Percentiles rank a stretch among this genome's conserved stretches.
These are phyloP conservation scores for Pycnomerus fuliginosus DNA, from an alignment of 2,888 invertebrate genomes.

Conservation along the genomic window DNA sequence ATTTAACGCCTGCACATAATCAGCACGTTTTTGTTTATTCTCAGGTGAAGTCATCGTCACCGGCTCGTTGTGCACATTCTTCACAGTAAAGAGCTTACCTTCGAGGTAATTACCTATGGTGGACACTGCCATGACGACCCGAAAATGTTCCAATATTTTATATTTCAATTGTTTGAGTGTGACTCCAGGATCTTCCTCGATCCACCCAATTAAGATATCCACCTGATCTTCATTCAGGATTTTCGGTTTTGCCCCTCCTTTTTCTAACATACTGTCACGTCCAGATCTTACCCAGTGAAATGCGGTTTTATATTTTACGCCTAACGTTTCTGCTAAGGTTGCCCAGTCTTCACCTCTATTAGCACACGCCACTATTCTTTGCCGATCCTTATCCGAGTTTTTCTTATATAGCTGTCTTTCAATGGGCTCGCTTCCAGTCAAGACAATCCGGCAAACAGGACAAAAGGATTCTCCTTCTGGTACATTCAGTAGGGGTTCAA, in stretches of 20 bases:
- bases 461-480: background rate
- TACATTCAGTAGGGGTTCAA: background rate
- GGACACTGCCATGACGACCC: background rate
- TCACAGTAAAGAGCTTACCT: slow-evolving; percentile 3
- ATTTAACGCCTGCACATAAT: slow-evolving; percentile 16
- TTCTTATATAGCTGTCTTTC: background rate
- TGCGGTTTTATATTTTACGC: slow-evolving; percentile 15
- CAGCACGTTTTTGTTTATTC: slow-evolving; percentile 8
- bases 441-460: background rate
- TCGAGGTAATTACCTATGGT: slow-evolving; percentile 9
- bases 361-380: background rate
- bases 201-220: background rate
- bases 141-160: background rate
- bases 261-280: slow-evolving; percentile 3
- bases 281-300: slow-evolving; percentile 15
- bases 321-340: background rate
- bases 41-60: background rate
- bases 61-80: slow-evolving; percentile 1
- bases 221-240: background rate
- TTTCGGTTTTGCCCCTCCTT: background rate
- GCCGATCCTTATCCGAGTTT: background rate
- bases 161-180: background rate
- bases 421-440: background rate
- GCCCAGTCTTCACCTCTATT: background rate
- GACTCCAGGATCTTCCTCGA: background rate